Base-by-base conservation (phyloP, 2,888 invertebrate species). In the Hirtodrosophila cameraria region DNA sequence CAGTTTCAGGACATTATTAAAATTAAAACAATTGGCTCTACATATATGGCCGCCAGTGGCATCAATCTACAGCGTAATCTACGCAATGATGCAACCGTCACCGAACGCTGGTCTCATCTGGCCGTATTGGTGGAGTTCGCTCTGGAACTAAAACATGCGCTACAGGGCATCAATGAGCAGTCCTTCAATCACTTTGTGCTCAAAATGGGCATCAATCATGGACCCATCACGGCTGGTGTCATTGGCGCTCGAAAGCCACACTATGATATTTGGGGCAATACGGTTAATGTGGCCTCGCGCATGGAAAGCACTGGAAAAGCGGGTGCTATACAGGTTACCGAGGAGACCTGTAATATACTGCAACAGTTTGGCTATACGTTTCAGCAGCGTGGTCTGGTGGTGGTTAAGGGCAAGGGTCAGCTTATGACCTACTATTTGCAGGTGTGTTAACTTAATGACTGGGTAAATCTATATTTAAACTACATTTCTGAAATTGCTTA, bases 271-370 rank as follows among this genome's bases (percentile, higher is more conserved):
- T 97, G 97, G 97, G 98, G 98, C 1, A 98, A 98, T 89, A 97
- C 98, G 0, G 98, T 98, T 11, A 99, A 99, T 89, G 98, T 99
- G 1, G 98, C 99, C 4, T 97, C 97, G 0, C 92, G 98, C 58
- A 99, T 99, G 99, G 99, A 99, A 90, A 97, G 97, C 88, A 98
- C 98, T 0, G 99, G 99, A 64, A 97, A 97, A 92, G 97, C 97
- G 50, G 97, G 97, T 3, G 96, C 95, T 76, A 96, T 97, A 85
- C 97, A 98, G 97, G 98, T 99, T 18, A 98, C 98, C 0, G 97
- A 98, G 89, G 98, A 99, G 89, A 98, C 97, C 0, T 95, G 96
- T 82, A 93, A 94, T 76, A 97, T 99, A 70, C 93, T 99, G 16
- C 94, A 96, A 88, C 93, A 94, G 45, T 98, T 97, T 88, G 97